Evolutionary conservation across 2,797 vertebrate genomes (phyloP).

Genomic region (Mormyrus hasselquistii): DNA sequence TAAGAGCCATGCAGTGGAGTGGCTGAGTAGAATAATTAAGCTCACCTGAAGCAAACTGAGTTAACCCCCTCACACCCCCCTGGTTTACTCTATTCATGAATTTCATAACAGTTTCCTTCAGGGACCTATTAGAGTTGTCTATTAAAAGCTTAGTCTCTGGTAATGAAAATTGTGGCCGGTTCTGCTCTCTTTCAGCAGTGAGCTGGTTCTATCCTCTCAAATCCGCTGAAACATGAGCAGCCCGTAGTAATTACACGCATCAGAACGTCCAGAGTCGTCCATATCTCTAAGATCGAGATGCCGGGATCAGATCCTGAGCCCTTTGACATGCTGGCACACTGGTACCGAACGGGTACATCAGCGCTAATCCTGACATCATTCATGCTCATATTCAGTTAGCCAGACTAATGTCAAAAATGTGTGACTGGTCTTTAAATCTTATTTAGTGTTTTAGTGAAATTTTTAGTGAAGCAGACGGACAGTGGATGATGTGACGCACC

Average conservation of each 20-base stretch:
- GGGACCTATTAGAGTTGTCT: constrained; percentile 34
- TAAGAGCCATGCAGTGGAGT: constrained; percentile 67
- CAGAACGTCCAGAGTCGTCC: background rate
- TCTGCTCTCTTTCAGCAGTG: background rate
- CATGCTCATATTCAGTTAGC: background rate
- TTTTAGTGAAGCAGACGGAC: background rate
- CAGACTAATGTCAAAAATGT: background rate
- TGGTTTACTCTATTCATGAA: constrained; percentile 25
- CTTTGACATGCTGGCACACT: background rate
- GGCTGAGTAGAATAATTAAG: constrained; percentile 64
- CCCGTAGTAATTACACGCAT: constrained; percentile 10
- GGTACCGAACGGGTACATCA: background rate
- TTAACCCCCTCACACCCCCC: constrained; percentile 55
- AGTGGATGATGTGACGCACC: background rate
- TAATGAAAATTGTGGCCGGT: constrained; percentile 12
- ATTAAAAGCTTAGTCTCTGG: constrained; percentile 17
- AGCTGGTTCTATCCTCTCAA: background rate
- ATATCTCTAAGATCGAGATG: background rate
- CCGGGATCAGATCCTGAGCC: background rate
- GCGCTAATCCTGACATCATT: background rate
- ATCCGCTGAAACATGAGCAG: background rate
- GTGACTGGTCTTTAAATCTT: background rate
- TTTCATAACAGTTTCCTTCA: constrained; percentile 46
- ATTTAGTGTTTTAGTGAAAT: background rate
- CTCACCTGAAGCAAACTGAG: constrained; percentile 74